Conservation (phyloP, 2,888 invertebrate species). For the Erebia ligea region DNA sequence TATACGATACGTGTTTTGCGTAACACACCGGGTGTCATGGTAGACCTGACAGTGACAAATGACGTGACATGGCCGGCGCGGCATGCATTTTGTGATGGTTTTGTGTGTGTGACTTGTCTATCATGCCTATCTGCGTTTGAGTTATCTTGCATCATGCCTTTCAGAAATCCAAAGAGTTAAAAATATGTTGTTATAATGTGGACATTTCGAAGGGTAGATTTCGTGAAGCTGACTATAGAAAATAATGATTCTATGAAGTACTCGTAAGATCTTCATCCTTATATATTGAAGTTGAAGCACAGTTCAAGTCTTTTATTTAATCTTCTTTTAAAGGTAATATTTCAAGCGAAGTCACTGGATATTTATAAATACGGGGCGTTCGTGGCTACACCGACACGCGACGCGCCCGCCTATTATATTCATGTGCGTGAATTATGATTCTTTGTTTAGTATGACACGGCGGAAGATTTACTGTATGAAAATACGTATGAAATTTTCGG, state of each 20-base stretch:
- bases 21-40: conserved; percentile 61
- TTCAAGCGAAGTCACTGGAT: conserved; percentile 7
- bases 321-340: not conserved
- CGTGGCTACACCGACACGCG: conserved; percentile 50
- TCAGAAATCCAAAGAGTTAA: not conserved
- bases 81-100: conserved; percentile 66
- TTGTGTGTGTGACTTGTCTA: conserved; percentile 56
- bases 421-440: conserved; percentile 63
- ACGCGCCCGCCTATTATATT: conserved; percentile 48
- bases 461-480: conserved; percentile 48
- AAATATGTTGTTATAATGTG: no score
- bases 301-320: not conserved
- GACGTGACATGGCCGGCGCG: conserved; percentile 59
- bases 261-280: no score
- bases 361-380: conserved; percentile 23
- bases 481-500: conserved; percentile 24
- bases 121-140: conserved; percentile 9
- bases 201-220: no score
- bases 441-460: conserved; percentile 42
- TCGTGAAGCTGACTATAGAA: no score
- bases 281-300: no score
- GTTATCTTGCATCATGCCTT: not conserved
- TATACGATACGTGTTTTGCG: conserved; percentile 34
- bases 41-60: conserved; percentile 70
- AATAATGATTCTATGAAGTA: no score